Percentiles rank a stretch among this genome's conserved stretches.
phyloP scores from a whole-genome alignment of 2,888 invertebrate genomes.

The Endotricha flammealis region DNA sequence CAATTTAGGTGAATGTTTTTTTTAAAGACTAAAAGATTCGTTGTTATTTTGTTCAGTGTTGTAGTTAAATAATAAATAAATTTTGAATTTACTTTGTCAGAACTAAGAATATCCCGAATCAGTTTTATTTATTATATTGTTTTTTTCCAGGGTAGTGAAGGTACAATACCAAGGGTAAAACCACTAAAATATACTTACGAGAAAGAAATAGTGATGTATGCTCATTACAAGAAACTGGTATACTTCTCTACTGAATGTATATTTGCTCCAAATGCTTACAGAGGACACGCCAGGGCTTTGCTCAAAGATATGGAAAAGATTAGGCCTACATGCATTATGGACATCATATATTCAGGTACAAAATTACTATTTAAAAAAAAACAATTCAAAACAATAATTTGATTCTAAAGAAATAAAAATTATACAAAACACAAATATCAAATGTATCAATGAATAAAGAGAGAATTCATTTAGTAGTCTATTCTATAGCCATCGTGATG shows the following conservation, averaged over 20 bases:
- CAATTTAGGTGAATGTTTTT: too few relatives aligned
- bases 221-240: constrained; percentile 95
- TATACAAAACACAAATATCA: too few relatives aligned
- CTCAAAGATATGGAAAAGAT: constrained; percentile 97
- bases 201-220: constrained; percentile 99
- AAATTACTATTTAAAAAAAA: background rate
- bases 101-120: too few relatives aligned
- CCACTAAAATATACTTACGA: constrained; percentile 98
- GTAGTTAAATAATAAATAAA: too few relatives aligned
- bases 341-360: constrained; percentile 92
- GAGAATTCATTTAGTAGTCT: too few relatives aligned
- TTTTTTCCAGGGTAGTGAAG: constrained; percentile 82
- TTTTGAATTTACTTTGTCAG: too few relatives aligned
- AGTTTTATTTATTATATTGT: background rate
- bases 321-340: constrained; percentile 93
- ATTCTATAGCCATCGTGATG: too few relatives aligned
- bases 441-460: too few relatives aligned
- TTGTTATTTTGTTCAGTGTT: too few relatives aligned
- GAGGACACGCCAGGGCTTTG: constrained; percentile 93
- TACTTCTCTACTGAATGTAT: constrained; percentile 99
- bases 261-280: constrained; percentile 98
- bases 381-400: too few relatives aligned
- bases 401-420: too few relatives aligned
- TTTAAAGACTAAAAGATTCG: too few relatives aligned
- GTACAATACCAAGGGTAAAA: constrained; percentile 93